A percentile compares a stretch with the other conserved stretches of the same genome.
Conservation (phyloP, 2,888 invertebrate genomes). For the Stramonita haemastoma region DNA sequence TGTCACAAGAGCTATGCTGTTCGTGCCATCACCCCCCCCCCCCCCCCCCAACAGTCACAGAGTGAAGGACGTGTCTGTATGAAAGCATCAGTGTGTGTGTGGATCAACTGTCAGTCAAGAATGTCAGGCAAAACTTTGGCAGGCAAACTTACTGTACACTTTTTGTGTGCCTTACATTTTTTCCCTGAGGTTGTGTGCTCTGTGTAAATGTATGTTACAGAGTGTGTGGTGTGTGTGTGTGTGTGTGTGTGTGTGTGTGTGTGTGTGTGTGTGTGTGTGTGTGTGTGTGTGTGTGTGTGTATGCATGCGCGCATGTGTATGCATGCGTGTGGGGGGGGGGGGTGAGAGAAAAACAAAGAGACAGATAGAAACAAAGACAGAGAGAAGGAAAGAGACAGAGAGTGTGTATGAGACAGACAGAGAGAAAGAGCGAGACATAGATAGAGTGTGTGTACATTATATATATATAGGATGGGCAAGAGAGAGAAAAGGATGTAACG, state of each 20-base stretch:
- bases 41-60: not conserved
- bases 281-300: not conserved
- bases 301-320: not conserved
- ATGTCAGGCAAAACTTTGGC: no score
- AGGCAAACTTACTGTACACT: no score
- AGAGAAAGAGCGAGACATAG: no score
- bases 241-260: not conserved
- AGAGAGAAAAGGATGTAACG: no score
- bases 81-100: not conserved
- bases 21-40: not conserved
- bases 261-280: not conserved
- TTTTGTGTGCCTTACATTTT: not conserved
- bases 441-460: no score
- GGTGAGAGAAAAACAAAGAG: conserved; percentile 25
- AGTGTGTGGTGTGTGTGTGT: not conserved
- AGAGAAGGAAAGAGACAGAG: not conserved
- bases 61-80: no score
- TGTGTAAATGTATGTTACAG: not conserved
- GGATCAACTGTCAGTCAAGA: not conserved
- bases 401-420: no score
- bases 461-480: no score
- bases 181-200: not conserved
- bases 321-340: not conserved
- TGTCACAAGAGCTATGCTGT: not conserved
- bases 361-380: not conserved